Evolutionary conservation across 2,113 vertebrate species (phyloP), one percentile per base, ranked within the genome.

Genomic region (Eurypyga helias): DNA sequence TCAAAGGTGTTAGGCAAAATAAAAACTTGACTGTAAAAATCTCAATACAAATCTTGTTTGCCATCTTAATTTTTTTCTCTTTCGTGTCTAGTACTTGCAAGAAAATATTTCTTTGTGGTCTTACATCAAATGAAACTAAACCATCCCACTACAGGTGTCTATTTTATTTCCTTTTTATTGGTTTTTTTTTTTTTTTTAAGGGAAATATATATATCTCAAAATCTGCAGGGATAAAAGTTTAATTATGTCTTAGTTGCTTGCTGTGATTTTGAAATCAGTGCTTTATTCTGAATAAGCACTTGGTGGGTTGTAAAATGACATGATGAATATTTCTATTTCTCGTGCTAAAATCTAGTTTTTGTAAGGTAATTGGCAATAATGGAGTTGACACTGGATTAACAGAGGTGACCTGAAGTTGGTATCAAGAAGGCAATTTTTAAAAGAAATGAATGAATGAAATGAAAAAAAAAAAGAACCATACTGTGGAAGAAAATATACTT

Each of bases 191-290:
- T 33, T 58, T 61, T 73, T 66, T 72, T 92, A 86, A 87, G 13
- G 29, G 16, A 73, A 83, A 65, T 17, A 55, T 16, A 31, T 73
- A 77, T 94, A 28, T 80, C 91, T 96, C 71, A 96, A 94, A 97
- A 98, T 98, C 97, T 97, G 51, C 77, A 93, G 92, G 96, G 95
- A 97, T 98, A 96, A 96, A 98, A 97, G 95, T 98, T 98, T 98
- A 98, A 98, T 98, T 98, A 97, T 97, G 90, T 98, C 92, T 96
- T 97, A 97, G 97, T 97, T 97, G 78, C 97, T 98, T 97, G 97
- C 97, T 98, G 97, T 97, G 97, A 98, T 98, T 96, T 98, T 97
- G 88, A 98, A 98, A 97, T 98, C 96, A 96, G 95, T 95, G 92
- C 87, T 95, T 94, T 96, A 97, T 96, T 97, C 96, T 98, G 96